A percentile compares a stretch with the other conserved stretches of the same genome.
Evolutionary conservation across 2,888 invertebrate species (phyloP).

Genomic region (Empis stercorea): DNA sequence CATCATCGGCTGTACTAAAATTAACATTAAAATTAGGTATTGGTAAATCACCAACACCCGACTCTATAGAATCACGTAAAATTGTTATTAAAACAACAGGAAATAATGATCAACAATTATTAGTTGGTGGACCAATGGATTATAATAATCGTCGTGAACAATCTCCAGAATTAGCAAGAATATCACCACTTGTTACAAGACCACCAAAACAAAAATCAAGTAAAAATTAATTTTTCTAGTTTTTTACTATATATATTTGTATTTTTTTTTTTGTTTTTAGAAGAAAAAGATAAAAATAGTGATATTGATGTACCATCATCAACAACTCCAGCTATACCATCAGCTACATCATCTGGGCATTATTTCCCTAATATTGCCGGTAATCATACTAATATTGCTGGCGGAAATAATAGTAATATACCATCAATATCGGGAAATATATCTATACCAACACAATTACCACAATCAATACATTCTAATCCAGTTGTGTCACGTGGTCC

Average conservation of each 20-base stretch:
- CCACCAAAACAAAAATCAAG: conserved; percentile 57
- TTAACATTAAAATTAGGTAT: conserved; percentile 64
- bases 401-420: conserved; percentile 22
- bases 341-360: not conserved
- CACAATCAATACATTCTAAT: not conserved
- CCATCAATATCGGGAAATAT: conserved; percentile 12
- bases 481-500: conserved; percentile 4
- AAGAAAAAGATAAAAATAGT: not conserved
- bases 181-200: conserved; percentile 68
- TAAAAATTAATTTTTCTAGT: not conserved
- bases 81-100: not conserved
- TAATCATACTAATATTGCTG: conserved; percentile 18
- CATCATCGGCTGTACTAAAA: conserved; percentile 47
- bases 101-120: not conserved
- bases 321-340: not conserved
- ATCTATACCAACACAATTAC: not conserved
- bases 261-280: not conserved
- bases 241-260: not conserved
- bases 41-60: conserved; percentile 48
- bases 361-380: not conserved
- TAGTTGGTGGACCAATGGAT: too few species aligned
- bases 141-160: conserved; percentile 42
- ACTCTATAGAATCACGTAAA: not conserved
- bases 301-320: not conserved
- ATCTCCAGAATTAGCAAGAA: conserved; percentile 70